Conservation (phyloP, 2,113 vertebrate genomes). For the Scartelaos histophorus region DNA sequence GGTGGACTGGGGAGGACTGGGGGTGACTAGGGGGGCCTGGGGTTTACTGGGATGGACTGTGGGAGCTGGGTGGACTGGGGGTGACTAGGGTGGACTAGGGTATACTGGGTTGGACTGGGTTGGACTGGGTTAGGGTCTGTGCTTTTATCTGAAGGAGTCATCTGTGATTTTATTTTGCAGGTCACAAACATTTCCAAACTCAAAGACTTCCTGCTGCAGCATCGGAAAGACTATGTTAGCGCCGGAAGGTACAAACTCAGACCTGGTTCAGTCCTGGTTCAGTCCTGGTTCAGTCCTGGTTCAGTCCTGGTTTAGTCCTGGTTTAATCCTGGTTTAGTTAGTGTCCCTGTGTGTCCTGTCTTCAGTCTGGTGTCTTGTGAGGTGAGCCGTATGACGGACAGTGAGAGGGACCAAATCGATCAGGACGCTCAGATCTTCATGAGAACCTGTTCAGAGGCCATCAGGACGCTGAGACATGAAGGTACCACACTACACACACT, state of each 20-base stretch:
- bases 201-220: constrained; percentile 95
- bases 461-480: constrained; percentile 87
- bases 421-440: constrained; percentile 97
- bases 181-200: constrained; percentile 94
- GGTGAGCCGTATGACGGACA: constrained; percentile 89
- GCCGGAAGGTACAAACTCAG: constrained; percentile 84
- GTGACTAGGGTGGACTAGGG: too few species aligned
- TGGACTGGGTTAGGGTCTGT: too few species aligned
- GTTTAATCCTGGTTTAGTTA: too few species aligned
- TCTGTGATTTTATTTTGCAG: constrained; percentile 69
- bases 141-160: constrained; percentile 25
- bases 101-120: too few species aligned
- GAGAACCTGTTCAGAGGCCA: constrained; percentile 92
- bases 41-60: too few species aligned
- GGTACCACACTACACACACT: constrained; percentile 54
- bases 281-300: too few species aligned
- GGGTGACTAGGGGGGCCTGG: too few species aligned
- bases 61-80: too few species aligned
- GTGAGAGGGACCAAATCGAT: constrained; percentile 95
- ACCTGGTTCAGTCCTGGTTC: background rate
- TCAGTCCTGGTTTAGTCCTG: background rate
- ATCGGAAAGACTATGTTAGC: constrained; percentile 96
- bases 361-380: constrained; percentile 88
- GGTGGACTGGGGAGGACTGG: too few species aligned
- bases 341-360: background rate